These are phyloP conservation scores for Drosophila birchii DNA, from an alignment of 2,888 invertebrate species.

Conservation along the genomic window DNA sequence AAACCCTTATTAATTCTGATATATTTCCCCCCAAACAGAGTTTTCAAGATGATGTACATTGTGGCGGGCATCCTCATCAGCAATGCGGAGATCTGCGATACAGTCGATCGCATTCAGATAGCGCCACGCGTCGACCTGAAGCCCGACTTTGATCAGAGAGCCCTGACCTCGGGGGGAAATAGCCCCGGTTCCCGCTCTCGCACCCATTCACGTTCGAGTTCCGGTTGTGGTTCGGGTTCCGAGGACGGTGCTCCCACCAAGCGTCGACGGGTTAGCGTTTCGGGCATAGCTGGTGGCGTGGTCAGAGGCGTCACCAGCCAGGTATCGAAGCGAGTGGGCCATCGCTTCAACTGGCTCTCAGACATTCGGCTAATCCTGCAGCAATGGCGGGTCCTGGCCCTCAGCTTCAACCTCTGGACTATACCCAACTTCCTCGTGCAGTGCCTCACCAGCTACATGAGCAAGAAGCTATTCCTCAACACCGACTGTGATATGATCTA, in stretches of 20 bases:
- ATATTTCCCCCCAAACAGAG: constrained; percentile 58
- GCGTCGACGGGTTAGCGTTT: constrained; percentile 59
- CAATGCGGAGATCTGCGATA: constrained; percentile 83
- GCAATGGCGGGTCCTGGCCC: constrained; percentile 60
- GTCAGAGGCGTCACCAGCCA: constrained; percentile 62
- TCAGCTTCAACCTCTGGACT: constrained; percentile 76
- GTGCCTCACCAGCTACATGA: constrained; percentile 71
- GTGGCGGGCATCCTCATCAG: constrained; percentile 83
- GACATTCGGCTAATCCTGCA: constrained; percentile 54
- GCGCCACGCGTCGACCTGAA: constrained; percentile 80
- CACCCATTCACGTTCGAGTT: constrained; percentile 27
- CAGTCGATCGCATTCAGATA: constrained; percentile 82
- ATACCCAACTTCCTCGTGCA: constrained; percentile 77
- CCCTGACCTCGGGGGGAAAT: constrained; percentile 20
- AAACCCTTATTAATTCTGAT: not conserved
- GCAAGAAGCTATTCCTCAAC: constrained; percentile 72
- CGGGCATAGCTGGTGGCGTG: constrained; percentile 57
- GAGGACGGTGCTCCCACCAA: constrained; percentile 28
- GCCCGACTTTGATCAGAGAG: constrained; percentile 38
- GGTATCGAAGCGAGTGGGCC: constrained; percentile 52
- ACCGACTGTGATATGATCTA: constrained; percentile 83
- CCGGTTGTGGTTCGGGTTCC: constrained; percentile 21
- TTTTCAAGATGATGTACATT: constrained; percentile 83
- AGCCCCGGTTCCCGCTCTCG: constrained; percentile 26
- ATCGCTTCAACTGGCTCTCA: constrained; percentile 66